Evolutionary conservation across 2,797 vertebrate species (phyloP).

Genomic region (Kryptopterus vitreolus): DNA sequence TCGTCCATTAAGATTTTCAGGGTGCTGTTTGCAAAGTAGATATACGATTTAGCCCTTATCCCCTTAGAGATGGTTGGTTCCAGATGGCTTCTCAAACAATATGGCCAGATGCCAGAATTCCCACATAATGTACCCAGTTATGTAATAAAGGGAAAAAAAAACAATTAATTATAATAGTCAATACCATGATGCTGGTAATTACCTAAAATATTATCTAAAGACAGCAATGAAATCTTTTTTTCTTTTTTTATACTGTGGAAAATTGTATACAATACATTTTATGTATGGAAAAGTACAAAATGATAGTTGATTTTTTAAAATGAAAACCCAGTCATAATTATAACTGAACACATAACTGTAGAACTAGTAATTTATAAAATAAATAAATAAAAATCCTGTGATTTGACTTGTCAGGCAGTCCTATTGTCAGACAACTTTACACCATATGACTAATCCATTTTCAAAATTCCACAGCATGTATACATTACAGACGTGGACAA

Average conservation of each 20-base stretch:
- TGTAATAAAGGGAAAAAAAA: neutral
- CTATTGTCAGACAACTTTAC: neutral
- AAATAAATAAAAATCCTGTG: neutral
- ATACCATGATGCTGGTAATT: neutral
- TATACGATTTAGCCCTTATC: neutral
- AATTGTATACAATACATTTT: too few relatives aligned
- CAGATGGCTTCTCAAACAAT: neutral
- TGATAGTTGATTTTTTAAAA: too few relatives aligned
- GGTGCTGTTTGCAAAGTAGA: neutral
- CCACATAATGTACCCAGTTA: neutral
- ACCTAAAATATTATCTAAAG: neutral
- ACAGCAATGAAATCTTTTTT: too few relatives aligned
- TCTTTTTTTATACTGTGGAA: neutral
- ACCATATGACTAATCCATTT: neutral
- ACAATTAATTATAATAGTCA: neutral
- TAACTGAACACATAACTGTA: too few relatives aligned
- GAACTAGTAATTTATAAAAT: too few relatives aligned
- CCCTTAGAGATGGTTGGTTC: neutral
- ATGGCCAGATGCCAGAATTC: neutral
- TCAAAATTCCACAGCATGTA: neutral
- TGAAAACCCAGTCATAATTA: too few relatives aligned
- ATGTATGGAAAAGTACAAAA: neutral
- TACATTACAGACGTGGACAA: too few relatives aligned
- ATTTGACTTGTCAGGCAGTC: neutral
- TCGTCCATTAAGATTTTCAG: neutral